phyloP scores from a whole-genome alignment of 2,113 vertebrate species.

The Thamnophis sirtalis region DNA sequence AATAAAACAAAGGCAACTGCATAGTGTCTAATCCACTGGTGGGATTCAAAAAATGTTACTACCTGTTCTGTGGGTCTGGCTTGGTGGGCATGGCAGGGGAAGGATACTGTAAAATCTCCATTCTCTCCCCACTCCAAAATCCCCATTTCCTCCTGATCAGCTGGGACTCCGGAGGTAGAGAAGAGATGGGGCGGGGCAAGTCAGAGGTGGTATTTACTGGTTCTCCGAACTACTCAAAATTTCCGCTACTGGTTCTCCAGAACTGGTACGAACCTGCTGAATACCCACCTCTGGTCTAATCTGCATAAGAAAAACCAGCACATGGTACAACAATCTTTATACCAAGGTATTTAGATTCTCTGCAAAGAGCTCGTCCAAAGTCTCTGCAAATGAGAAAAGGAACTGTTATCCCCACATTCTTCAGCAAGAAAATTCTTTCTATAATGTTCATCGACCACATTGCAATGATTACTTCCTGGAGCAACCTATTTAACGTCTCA shows the following conservation, averaged over 20 bases:
- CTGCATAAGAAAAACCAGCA: background rate
- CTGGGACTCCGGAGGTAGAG: too few relatives aligned
- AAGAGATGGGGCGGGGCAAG: too few relatives aligned
- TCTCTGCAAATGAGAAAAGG: background rate
- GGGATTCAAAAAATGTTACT: too few relatives aligned
- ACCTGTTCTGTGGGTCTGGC: too few relatives aligned
- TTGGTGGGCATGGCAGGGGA: too few relatives aligned
- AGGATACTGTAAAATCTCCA: too few relatives aligned
- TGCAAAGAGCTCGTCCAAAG: background rate
- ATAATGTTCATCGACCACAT: background rate
- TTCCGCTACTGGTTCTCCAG: too few relatives aligned
- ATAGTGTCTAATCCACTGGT: background rate
- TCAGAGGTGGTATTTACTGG: too few relatives aligned
- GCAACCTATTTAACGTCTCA: background rate
- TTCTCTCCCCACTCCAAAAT: too few relatives aligned
- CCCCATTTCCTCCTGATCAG: too few relatives aligned
- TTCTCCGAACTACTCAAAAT: too few relatives aligned
- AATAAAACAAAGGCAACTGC: background rate
- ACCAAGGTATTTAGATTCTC: background rate
- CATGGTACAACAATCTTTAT: background rate
- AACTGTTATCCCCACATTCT: background rate
- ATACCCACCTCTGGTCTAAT: background rate
- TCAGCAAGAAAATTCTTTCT: background rate
- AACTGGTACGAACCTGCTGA: too few relatives aligned
- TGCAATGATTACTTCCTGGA: background rate